phyloP scores from a whole-genome alignment of 1,140 invertebrate genomes.

The Hormaphis cornu region DNA sequence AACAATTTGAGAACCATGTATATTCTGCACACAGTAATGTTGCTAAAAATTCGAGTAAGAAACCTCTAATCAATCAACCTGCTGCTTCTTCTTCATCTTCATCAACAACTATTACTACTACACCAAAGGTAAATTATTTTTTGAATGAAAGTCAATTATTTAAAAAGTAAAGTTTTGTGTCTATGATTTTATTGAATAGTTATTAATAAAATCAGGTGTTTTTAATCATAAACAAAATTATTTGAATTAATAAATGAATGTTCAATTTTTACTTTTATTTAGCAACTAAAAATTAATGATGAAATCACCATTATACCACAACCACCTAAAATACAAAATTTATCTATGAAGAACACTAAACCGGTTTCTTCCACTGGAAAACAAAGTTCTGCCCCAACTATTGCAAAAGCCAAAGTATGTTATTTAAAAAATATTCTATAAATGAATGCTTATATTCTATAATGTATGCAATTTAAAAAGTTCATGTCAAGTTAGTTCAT shows the following conservation, averaged over 20 bases:
- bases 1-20: slow-evolving; percentile 87
- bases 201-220: too few species aligned
- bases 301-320: slow-evolving; percentile 88
- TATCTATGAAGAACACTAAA: slow-evolving; percentile 21
- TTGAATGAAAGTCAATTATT: too few species aligned
- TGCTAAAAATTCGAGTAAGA: slow-evolving; percentile 64
- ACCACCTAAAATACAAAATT: slow-evolving; percentile 43
- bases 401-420: slow-evolving; percentile 22
- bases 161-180: too few species aligned
- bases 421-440: too few species aligned
- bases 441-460: too few species aligned
- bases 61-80: slow-evolving; percentile 36
- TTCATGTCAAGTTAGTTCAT: too few species aligned
- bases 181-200: too few species aligned
- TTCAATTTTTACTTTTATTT: slow-evolving; percentile 43
- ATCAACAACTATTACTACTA: not conserved
- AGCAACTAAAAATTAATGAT: slow-evolving; percentile 81
- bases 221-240: too few species aligned
- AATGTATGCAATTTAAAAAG: too few species aligned
- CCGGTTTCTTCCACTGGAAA: slow-evolving; percentile 40
- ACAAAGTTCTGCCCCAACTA: slow-evolving; percentile 27
- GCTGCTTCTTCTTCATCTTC: not conserved
- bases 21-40: slow-evolving; percentile 83
- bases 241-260: too few species aligned
- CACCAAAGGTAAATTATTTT: slow-evolving; percentile 14